Percentiles rank a stretch among this genome's conserved stretches.
These are phyloP conservation scores for Nasonia longicornis DNA, from an alignment of 1,140 invertebrate species.

Conservation along the genomic window DNA sequence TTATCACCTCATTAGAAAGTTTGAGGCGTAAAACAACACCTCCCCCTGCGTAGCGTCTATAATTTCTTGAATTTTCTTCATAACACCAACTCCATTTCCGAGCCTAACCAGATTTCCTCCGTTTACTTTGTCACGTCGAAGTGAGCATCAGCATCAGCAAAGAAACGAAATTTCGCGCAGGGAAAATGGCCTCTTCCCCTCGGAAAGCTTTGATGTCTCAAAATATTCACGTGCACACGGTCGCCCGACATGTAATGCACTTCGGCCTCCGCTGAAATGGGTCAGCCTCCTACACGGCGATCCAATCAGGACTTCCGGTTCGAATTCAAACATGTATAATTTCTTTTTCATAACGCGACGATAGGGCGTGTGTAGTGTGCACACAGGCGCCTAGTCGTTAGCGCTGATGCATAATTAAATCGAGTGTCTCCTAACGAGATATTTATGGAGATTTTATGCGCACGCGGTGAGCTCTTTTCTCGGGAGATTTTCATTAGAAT, in stretches of 20 bases:
- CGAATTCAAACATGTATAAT: neutral
- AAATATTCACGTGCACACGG: conserved; percentile 8
- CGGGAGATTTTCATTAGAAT: too few species aligned
- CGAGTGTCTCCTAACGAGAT: neutral
- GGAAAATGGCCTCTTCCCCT: neutral
- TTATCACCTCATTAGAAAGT: neutral
- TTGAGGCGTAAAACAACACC: neutral
- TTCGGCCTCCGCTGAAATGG: conserved; percentile 13
- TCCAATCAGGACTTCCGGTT: conserved; percentile 6
- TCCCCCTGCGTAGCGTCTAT: neutral
- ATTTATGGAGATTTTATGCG: neutral
- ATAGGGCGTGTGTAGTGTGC: too few species aligned
- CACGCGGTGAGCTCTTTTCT: neutral
- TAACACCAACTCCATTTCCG: neutral
- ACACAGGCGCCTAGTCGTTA: too few species aligned
- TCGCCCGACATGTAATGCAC: conserved; percentile 1
- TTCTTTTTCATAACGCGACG: neutral
- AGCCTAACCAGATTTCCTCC: neutral
- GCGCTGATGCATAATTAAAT: too few species aligned
- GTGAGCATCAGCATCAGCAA: neutral
- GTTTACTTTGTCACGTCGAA: neutral
- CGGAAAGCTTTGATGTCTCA: conserved; percentile 1
- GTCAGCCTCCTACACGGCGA: neutral
- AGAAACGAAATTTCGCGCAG: neutral
- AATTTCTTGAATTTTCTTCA: too few species aligned